phyloP scores from a whole-genome alignment of 2,113 vertebrate genomes.

The Dasyurus viverrinus region DNA sequence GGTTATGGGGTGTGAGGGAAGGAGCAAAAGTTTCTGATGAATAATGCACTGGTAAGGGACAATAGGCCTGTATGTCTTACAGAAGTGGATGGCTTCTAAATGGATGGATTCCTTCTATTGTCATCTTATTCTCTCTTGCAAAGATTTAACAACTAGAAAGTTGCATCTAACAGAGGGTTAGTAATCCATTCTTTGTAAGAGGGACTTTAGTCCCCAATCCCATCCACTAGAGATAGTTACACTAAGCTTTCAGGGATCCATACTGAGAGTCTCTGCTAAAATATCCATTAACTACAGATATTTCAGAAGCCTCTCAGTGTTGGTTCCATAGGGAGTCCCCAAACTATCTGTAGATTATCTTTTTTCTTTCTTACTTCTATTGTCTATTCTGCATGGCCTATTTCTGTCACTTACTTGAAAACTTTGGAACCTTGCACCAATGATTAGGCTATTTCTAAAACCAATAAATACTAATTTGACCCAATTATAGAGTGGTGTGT shows the following conservation, averaged over 20 bases:
- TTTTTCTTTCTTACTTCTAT: neutral
- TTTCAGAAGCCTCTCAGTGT: neutral
- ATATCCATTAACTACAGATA: neutral
- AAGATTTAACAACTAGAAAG: neutral
- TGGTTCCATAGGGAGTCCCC: neutral
- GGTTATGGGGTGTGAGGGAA: neutral
- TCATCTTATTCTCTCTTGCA: neutral
- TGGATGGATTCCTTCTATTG: neutral
- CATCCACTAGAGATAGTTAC: neutral
- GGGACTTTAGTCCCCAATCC: neutral
- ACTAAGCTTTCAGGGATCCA: neutral
- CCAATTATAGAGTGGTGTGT: neutral
- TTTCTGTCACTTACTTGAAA: constrained; percentile 58
- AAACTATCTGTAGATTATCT: neutral
- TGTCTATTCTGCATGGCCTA: neutral
- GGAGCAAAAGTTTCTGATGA: neutral
- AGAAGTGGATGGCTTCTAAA: neutral
- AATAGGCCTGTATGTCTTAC: neutral
- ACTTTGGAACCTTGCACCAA: constrained; percentile 25
- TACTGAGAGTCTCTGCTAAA: neutral
- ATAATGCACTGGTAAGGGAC: constrained; percentile 9
- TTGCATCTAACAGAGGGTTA: constrained; percentile 3
- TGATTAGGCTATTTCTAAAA: constrained; percentile 53
- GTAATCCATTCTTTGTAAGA: neutral
- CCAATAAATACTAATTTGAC: constrained; percentile 70